Evolutionary conservation across 2,888 invertebrate species (phyloP).

Genomic region (Drosophila dives): DNA sequence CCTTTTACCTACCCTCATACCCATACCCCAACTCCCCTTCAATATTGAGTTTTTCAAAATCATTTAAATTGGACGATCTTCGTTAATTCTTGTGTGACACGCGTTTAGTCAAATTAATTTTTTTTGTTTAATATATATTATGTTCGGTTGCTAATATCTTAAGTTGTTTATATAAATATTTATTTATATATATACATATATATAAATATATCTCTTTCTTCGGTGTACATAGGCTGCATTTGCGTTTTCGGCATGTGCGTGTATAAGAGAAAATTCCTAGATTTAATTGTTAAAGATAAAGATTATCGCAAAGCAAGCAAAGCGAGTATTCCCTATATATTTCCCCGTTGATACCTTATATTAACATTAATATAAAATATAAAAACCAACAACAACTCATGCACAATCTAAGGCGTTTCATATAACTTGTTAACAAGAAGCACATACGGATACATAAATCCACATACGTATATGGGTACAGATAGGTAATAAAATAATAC

Average conservation of each 20-base stretch:
- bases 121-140: neutral
- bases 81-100: neutral
- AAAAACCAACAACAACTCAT: constrained; percentile 35
- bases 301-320: constrained; percentile 23
- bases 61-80: constrained; percentile 1
- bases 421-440: constrained; percentile 1
- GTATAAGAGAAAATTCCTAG: constrained; percentile 53
- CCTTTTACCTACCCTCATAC: neutral
- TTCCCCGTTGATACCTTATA: constrained; percentile 62
- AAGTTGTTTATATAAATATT: constrained; percentile 32
- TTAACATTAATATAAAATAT: constrained; percentile 27
- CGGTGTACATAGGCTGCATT: constrained; percentile 66
- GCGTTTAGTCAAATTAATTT: constrained; percentile 1
- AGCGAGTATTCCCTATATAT: constrained; percentile 32
- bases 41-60: neutral
- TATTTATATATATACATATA: constrained; percentile 9
- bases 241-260: constrained; percentile 50
- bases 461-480: neutral
- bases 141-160: constrained; percentile 31
- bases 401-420: constrained; percentile 20
- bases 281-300: constrained; percentile 74
- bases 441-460: neutral
- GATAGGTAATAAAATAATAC: constrained; percentile 4
- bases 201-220: constrained; percentile 14
- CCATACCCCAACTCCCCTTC: neutral